Evolutionary conservation across 2,888 invertebrate genomes (phyloP), one percentile per base, ranked within the genome.

Genomic region (Rhogogaster chlorosoma): DNA sequence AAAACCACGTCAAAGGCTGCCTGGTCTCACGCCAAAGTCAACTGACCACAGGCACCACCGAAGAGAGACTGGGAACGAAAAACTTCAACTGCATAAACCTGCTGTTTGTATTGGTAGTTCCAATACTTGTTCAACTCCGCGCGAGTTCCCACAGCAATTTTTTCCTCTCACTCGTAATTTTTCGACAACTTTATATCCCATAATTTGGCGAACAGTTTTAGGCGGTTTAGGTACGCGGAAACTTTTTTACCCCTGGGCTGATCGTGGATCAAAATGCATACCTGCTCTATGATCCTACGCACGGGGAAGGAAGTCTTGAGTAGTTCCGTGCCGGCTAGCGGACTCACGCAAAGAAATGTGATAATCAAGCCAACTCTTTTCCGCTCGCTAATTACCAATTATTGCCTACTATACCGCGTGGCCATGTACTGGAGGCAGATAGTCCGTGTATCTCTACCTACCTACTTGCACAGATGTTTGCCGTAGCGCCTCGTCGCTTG

Each of bases 311-410:
- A 77, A 77, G 53, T 77, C 42, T 73, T 42, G 42, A 42, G 12
- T 42, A 42, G 71, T 42, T 42, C 2, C 38, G 57, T 32, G n/a
- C n/a, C 57, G 38, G 61, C 12, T 29, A 80, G 38, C 32, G 38
- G 53, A 77, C 49, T 77, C 77, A 77, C 53, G 61, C 38, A 2
- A 61, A 80, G 80, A 80, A 61, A 61, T 1, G 57, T 49, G 80
- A 80, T 80, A 38, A 80, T 80, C 61, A 61, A 80, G 38, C 38
- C 38, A 61, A 80, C 80, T 80, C 36, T 80, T 61, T 80, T 80
- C 57, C 57, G 57, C 57, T 57, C 61, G 80, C 80, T 80, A 80
- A 80, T 80, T 80, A 80, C 61, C 80, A 80, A 80, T 80, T 80
- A 80, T 80, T 80, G 61, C 49, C 26, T 26, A 22, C 61, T 26